Evolutionary conservation across 2,888 invertebrate species (phyloP), one percentile per base, ranked within the genome.

Genomic region (Drosophila atripex): DNA sequence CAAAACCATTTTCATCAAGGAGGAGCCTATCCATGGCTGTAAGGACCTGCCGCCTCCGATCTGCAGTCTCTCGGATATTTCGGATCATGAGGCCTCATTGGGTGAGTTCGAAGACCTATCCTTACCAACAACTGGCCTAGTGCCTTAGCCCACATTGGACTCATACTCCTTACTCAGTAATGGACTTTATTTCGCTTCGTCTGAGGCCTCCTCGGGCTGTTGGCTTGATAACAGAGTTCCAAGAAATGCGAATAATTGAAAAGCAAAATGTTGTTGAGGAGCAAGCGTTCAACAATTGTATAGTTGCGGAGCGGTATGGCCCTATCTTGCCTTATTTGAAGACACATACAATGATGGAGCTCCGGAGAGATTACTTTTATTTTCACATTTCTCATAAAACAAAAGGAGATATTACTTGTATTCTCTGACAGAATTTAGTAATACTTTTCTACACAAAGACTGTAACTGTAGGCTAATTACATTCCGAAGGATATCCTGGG

Each of bases 11-110:
- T 91, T 90, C 54, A 90, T 90, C 39, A 90, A 90, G 64, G 90
- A 90, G 69, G 90, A 91, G 55, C 90, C 93, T 6, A 94, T 96
- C 90, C 95, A 96, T 91, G 93, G 93, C 60, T 94, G 94, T 71
- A 93, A 95, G 73, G 94, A 96, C 73, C 63, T 85, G 54, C 95
- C 96, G 93, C 96, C 96, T 92, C 96, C 97, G 92, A 97, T 97
- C 82, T 97, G 97, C 43, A 97, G 97, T 52, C 94, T 97, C 85
- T 97, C 97, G 84, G 97, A 97, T 92, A 94, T 97, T 54, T 97
- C 97, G 54, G 97, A 97, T 92, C 96, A 96, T 64, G 97, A 97
- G 92, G 95, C 96, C 70, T 97, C 97, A 65, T 92, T 97, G 90
- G 97, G 97, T 97, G 92, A 95, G 97, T 96, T n/a, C n/a, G n/a